Percentiles rank a stretch among this genome's conserved stretches.
Evolutionary conservation across 2,888 invertebrate species (phyloP).

Genomic region (Caenorhabditis macrosperma): DNA sequence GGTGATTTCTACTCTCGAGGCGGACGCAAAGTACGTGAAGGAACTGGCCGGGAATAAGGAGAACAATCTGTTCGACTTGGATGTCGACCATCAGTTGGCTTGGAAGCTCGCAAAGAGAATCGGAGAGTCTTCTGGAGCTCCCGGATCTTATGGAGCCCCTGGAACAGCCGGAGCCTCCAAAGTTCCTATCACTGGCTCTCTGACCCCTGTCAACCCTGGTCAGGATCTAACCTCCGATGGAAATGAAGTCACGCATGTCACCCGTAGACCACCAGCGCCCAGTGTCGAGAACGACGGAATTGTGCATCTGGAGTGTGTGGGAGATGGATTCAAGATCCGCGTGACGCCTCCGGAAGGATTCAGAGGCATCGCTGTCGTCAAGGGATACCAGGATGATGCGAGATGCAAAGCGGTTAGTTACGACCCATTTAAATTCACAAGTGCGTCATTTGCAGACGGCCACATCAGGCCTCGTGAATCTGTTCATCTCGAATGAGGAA

Average conservation of each 20-base stretch:
- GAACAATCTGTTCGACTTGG: conserved; percentile 38
- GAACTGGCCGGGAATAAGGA: conserved; percentile 62
- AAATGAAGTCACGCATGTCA: no score
- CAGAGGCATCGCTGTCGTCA: conserved; percentile 63
- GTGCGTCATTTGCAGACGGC: conserved; percentile 28
- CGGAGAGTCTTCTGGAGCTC: conserved; percentile 7
- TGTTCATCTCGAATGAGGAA: conserved; percentile 60
- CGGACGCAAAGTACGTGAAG: conserved; percentile 64
- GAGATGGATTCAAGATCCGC: conserved; percentile 64
- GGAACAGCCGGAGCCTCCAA: not conserved
- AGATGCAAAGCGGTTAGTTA: conserved; percentile 58
- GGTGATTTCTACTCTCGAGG: conserved; percentile 73
- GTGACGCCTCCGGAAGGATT: conserved; percentile 59
- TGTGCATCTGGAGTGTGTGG: conserved; percentile 59
- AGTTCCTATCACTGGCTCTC: not conserved
- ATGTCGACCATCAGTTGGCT: conserved; percentile 62
- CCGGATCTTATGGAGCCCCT: not conserved
- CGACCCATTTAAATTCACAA: not conserved
- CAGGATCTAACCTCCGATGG: not conserved
- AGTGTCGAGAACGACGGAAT: conserved; percentile 22
- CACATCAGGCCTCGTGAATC: conserved; percentile 20
- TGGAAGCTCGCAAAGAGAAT: conserved; percentile 71
- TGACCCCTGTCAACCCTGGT: conserved; percentile 18
- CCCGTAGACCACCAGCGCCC: not conserved
- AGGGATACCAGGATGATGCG: conserved; percentile 66